These are phyloP conservation scores for Zelostemma sp. DNA, from an alignment of 1,140 invertebrate genomes.

Conservation along the genomic window DNA sequence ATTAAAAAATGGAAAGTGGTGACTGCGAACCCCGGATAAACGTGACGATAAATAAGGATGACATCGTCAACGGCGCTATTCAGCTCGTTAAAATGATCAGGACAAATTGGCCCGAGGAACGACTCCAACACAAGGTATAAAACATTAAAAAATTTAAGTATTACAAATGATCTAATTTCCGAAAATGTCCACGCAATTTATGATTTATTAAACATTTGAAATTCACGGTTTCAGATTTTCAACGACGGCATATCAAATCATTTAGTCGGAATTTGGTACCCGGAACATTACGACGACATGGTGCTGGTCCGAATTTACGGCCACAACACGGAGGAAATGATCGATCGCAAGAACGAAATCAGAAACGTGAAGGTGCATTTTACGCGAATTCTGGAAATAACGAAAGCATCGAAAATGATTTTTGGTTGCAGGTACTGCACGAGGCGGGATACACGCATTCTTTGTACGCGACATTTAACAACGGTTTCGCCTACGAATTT, in stretches of 20 bases:
- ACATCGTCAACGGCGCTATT: conserved; percentile 70
- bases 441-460: conserved; percentile 83
- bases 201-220: too few relatives aligned
- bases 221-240: conserved; percentile 82
- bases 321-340: conserved; percentile 92
- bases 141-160: too few relatives aligned
- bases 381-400: too few relatives aligned
- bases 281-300: conserved; percentile 74
- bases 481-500: conserved; percentile 95
- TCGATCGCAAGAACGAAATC: conserved; percentile 89
- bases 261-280: conserved; percentile 82
- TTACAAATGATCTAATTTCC: too few relatives aligned
- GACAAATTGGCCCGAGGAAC: conserved; percentile 69
- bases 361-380: conserved; percentile 72
- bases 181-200: too few relatives aligned
- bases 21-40: conserved; percentile 57
- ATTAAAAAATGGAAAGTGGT: not conserved
- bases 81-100: conserved; percentile 71
- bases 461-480: conserved; percentile 92
- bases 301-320: conserved; percentile 94
- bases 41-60: conserved; percentile 70
- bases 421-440: conserved; percentile 80
- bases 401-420: too few relatives aligned
- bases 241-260: conserved; percentile 97
- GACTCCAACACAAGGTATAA: conserved; percentile 72